phyloP scores from a whole-genome alignment of 2,113 vertebrate genomes.

The Laticauda colubrina region DNA sequence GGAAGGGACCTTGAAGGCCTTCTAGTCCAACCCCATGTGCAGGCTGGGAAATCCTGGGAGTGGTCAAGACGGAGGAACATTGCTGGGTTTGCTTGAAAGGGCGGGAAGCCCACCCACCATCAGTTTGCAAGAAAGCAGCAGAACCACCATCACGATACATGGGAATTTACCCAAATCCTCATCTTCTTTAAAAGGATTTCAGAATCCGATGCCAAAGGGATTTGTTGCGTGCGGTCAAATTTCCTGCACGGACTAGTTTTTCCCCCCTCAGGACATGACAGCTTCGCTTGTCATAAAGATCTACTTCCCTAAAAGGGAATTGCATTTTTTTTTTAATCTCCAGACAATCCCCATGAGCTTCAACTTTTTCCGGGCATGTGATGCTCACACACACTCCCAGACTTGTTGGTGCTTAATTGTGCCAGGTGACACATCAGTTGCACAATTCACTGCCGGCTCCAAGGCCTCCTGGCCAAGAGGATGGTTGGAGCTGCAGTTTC shows the following conservation, averaged over 20 bases:
- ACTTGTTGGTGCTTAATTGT: not conserved
- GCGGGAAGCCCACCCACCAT: not conserved
- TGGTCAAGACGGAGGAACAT: not conserved
- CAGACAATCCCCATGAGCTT: not conserved
- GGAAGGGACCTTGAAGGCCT: not conserved
- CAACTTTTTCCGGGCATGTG: not conserved
- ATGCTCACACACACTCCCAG: not conserved
- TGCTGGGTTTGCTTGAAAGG: not conserved
- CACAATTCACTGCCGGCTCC: not conserved
- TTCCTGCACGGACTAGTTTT: not conserved
- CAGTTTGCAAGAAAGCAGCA: not conserved
- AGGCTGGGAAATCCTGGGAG: not conserved
- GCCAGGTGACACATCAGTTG: not conserved
- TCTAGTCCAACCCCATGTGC: not conserved
- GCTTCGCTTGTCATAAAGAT: not conserved
- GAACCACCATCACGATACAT: fast-evolving
- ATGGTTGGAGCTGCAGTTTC: not conserved
- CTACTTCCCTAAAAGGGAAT: not conserved
- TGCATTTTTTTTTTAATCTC: not conserved
- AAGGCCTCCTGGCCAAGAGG: not conserved
- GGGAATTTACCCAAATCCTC: not conserved
- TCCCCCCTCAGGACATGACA: not conserved
- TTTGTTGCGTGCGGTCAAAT: not conserved
- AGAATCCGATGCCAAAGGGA: not conserved
- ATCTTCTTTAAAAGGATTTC: not conserved